Evolutionary conservation across 2,797 vertebrate species (phyloP).

Genomic region (Pseudomugil gertrudae): DNA sequence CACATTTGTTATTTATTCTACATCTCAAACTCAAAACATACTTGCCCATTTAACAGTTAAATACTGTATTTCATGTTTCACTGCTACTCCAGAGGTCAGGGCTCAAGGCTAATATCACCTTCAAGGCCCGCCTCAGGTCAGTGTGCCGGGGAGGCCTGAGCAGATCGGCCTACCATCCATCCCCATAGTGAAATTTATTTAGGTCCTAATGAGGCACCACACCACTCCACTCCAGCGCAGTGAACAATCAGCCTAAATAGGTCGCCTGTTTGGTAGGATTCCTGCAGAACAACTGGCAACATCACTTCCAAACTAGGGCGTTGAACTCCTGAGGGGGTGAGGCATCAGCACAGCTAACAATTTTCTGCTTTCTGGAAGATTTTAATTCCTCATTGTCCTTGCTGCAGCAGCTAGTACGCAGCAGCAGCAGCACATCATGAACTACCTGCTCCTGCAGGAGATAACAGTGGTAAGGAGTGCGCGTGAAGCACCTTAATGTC

Average conservation of each 20-base stretch:
- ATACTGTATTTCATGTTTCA: background rate
- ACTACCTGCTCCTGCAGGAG: background rate
- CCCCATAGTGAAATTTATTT: constrained; percentile 43
- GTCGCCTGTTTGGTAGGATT: constrained; percentile 38
- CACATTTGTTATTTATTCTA: background rate
- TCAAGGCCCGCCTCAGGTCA: constrained; percentile 3
- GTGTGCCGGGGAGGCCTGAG: constrained; percentile 9
- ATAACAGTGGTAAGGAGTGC: background rate
- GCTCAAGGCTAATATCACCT: background rate
- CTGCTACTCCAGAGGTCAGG: background rate
- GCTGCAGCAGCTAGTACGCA: background rate
- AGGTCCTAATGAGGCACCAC: constrained; percentile 61
- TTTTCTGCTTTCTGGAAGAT: constrained; percentile 15
- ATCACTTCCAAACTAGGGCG: constrained; percentile 24
- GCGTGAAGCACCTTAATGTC: background rate
- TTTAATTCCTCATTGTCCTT: background rate
- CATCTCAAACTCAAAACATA: background rate
- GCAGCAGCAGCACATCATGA: constrained; percentile 8
- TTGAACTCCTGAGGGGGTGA: constrained; percentile 16
- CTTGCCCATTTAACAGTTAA: background rate
- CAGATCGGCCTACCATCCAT: constrained; percentile 23
- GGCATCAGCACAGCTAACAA: constrained; percentile 32
- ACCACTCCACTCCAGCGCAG: constrained; percentile 49
- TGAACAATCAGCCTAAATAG: constrained; percentile 44
- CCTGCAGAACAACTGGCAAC: constrained; percentile 30